Evolutionary conservation across 1,140 invertebrate genomes (phyloP), one percentile per base, ranked within the genome.

Genomic region (Cotesia chilonis): DNA sequence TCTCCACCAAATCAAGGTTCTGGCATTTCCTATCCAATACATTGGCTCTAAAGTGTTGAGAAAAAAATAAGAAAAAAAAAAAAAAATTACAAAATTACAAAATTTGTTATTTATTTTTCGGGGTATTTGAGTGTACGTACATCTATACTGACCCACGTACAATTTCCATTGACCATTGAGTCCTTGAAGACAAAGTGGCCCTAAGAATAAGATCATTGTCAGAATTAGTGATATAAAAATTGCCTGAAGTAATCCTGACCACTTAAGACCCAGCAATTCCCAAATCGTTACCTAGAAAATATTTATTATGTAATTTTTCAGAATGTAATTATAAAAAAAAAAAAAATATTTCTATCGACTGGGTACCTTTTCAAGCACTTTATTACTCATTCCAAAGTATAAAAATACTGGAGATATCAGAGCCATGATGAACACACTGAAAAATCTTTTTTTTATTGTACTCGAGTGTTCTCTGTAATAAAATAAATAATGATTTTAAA

Each of bases 361-460:
- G 57, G 36, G 2, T 85, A 90, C 91, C 79, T 90, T 90, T 74
- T 88, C 83, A 71, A 92, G 84, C 70, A 89, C 80, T 72, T 89
- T 85, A 71, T 90, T 88, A 55, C 89, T 88, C 5, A 93, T 87
- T 73, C 92, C 92, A 72, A 89, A 89, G 78, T 93, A 93, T 12
- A 95, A 87, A 75, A 94, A 92, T 70, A 91, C 82, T 57, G 95
- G 94, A 14, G 94, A 92, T 57, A 96, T 79, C 57, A 95, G 80
- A 84, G 93, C 92, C 85, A 96, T 93, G 69, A 94, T 84, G 73
- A 92, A 91, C 0, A 95, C 94, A 86, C 95, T 96, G 61, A 94
- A 89, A 82, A 96, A 97, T 81, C 96, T 90, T 83, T 90, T 91
- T 80, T 95, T 96, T 74, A 98, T 96, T 2, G 92, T 95, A n/a